Percentiles rank a stretch among this genome's conserved stretches.
These are phyloP conservation scores for Melieria omissa DNA, from an alignment of 2,888 invertebrate species.

Conservation along the genomic window DNA sequence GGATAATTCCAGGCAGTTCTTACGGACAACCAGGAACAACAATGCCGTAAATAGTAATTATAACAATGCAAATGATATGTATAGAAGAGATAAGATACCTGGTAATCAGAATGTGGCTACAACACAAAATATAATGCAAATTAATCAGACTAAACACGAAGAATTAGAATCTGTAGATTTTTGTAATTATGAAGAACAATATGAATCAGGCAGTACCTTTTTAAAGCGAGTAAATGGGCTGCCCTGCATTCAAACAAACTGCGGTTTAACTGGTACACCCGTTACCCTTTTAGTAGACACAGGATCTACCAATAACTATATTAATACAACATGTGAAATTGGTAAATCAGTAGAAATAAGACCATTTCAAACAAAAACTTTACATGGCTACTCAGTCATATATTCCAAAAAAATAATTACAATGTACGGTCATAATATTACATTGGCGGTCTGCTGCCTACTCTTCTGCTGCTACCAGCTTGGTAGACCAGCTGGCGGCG, in stretches of 20 bases:
- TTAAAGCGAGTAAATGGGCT: constrained; percentile 13
- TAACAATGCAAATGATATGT: too few relatives aligned
- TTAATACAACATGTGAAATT: neutral
- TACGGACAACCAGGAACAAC: too few relatives aligned
- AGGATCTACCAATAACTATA: constrained; percentile 15
- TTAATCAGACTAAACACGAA: constrained; percentile 5
- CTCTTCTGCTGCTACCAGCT: too few relatives aligned
- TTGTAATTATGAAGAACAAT: constrained; percentile 14
- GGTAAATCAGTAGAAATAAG: constrained; percentile 6
- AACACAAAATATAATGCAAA: too few relatives aligned
- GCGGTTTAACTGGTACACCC: constrained; percentile 5
- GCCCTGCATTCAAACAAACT: constrained; percentile 12
- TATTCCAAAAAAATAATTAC: constrained; percentile 15
- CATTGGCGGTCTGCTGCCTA: too few relatives aligned
- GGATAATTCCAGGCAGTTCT: neutral
- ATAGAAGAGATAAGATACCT: too few relatives aligned
- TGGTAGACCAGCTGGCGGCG: too few relatives aligned
- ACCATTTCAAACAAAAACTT: constrained; percentile 7
- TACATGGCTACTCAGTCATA: constrained; percentile 8
- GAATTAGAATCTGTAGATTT: constrained; percentile 14
- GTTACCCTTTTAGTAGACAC: too few relatives aligned
- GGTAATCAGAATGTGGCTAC: too few relatives aligned
- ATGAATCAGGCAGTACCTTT: constrained; percentile 16
- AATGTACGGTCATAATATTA: constrained; percentile 4
- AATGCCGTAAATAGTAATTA: too few relatives aligned